Evolutionary conservation across 2,113 vertebrate species (phyloP).

Genomic region (Myodes glareolus): DNA sequence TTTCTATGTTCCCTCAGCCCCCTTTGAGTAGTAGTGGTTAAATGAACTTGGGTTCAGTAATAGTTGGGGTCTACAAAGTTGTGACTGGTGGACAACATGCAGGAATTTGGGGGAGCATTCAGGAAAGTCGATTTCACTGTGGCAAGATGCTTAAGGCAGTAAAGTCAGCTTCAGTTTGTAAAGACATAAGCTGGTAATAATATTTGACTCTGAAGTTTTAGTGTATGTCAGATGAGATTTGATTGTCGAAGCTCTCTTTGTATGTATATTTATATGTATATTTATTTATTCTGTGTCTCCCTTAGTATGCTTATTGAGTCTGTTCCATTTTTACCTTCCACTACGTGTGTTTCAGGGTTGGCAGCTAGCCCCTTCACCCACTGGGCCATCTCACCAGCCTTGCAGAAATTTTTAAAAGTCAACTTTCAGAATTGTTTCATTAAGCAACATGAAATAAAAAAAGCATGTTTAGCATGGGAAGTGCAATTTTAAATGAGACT

Average conservation of each 20-base stretch:
- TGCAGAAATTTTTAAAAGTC: neutral
- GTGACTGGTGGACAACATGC: neutral
- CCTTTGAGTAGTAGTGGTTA: neutral
- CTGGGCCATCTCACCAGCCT: neutral
- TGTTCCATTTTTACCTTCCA: too few relatives aligned
- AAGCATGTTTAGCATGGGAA: neutral
- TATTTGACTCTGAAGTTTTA: neutral
- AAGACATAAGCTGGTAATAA: neutral
- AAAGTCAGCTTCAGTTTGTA: neutral
- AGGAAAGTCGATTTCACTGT: neutral
- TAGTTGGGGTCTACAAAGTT: neutral
- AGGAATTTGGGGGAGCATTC: neutral
- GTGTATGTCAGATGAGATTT: neutral
- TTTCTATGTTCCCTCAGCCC: neutral
- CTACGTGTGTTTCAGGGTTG: neutral
- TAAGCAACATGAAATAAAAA: neutral
- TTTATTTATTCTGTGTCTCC: neutral
- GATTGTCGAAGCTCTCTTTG: neutral
- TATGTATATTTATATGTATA: neutral
- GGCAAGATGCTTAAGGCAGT: neutral
- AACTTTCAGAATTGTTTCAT: constrained; percentile 6
- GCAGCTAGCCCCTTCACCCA: neutral
- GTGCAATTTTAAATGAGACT: neutral
- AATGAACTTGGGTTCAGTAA: neutral
- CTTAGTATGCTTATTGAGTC: neutral